Conservation (phyloP, 2,888 invertebrate species). For the Phyllotreta striolata region DNA sequence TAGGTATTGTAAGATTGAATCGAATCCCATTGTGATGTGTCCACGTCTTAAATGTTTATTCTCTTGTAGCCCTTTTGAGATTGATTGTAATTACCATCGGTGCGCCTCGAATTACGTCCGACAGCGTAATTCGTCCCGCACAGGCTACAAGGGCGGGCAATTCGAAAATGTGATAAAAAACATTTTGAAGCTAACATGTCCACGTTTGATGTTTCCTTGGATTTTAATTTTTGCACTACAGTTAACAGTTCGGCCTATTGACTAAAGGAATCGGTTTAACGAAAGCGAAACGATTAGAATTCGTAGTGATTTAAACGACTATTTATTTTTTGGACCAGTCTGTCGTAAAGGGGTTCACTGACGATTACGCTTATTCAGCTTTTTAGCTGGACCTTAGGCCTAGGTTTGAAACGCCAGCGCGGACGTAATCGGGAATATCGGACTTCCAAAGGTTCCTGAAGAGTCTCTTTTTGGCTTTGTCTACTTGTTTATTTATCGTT, state of each 20-base stretch:
- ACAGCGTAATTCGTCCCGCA: too few relatives aligned
- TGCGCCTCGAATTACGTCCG: too few relatives aligned
- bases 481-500: too few relatives aligned
- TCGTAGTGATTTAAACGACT: background rate
- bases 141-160: too few relatives aligned
- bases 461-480: conserved; percentile 1
- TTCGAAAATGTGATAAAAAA: too few relatives aligned
- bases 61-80: too few relatives aligned
- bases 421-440: background rate
- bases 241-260: conserved; percentile 5
- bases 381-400: conserved; percentile 25
- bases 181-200: too few relatives aligned
- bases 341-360: conserved; percentile 23
- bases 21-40: background rate
- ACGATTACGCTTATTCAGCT: conserved; percentile 30
- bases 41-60: too few relatives aligned
- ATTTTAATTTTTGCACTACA: too few relatives aligned
- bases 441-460: conserved; percentile 1
- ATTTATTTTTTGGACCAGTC: conserved; percentile 17
- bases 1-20: background rate
- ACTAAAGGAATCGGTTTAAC: background rate
- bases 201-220: too few relatives aligned
- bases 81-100: too few relatives aligned
- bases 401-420: conserved; percentile 16
- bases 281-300: background rate